These are phyloP conservation scores for Eurystomus gularis DNA, from an alignment of 2,113 vertebrate genomes.

Conservation along the genomic window DNA sequence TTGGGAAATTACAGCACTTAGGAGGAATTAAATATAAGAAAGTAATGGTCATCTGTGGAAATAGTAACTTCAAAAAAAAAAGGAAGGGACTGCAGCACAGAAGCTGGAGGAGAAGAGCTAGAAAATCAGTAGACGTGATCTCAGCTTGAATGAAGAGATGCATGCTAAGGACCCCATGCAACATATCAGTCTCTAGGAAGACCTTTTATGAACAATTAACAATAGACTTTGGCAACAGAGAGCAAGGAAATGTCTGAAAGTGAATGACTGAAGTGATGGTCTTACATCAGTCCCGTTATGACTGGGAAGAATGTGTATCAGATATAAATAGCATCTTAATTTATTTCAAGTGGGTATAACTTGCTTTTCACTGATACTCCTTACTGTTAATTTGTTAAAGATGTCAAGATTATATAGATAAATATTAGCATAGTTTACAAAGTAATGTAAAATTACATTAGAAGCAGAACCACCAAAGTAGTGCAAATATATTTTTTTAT, in stretches of 20 bases:
- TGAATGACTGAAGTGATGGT: conserved; percentile 17
- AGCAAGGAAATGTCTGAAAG: not conserved
- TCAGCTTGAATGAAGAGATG: not conserved
- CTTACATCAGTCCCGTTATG: conserved; percentile 11
- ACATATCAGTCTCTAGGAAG: not conserved
- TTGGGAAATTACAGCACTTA: conserved; percentile 59
- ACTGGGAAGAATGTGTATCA: not conserved
- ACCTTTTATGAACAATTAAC: conserved; percentile 38
- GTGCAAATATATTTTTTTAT: not conserved
- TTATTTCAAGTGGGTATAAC: conserved; percentile 10
- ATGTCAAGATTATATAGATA: not conserved
- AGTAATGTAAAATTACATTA: not conserved
- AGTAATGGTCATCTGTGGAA: conserved; percentile 53
- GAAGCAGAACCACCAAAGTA: not conserved
- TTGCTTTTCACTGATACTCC: not conserved
- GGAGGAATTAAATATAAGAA: conserved; percentile 57
- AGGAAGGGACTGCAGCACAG: conserved; percentile 5
- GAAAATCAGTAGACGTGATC: conserved; percentile 31
- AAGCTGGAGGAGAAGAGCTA: conserved; percentile 47
- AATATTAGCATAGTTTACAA: not conserved
- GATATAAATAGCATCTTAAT: conserved; percentile 32
- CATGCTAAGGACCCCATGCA: not conserved
- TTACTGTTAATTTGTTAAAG: conserved; percentile 28
- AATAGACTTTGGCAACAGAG: conserved; percentile 23
- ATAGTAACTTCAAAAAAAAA: conserved; percentile 57